Base-by-base conservation (phyloP, 2,113 vertebrate species). In the Macrotis lagotis region DNA sequence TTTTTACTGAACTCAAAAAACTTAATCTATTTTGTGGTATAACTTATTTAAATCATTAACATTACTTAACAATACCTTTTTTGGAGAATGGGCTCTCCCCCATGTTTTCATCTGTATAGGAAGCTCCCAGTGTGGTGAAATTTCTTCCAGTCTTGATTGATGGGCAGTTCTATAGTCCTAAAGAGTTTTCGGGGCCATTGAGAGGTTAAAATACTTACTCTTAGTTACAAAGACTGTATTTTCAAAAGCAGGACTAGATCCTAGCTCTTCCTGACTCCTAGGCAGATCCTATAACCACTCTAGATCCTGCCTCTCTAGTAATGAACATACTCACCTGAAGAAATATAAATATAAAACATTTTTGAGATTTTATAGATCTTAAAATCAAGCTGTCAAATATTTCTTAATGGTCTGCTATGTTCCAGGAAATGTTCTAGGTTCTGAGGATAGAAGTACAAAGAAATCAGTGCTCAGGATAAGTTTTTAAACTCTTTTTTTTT, bases 1-100 rank as follows among this genome's bases (percentile, higher is more conserved):
- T 90, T 97, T 95, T 90, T 93, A 93, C 96, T 97, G 92, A 96
- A 97, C 93, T 97, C 97, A 94, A 96, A 92, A 97, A 59, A 59
- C 94, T 92, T 96, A 96, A 96, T n/a, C 92, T 95, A 94, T 90
- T 92, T 95, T 88, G 31, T 92, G 59, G 12, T 3, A 94, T 94
- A 90, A 93, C 37, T 50, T 96, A 92, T 96, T 94, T 96, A 96
- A 95, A 66, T 66, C 31, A 37, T 6, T 66, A 96, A 47, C 94
- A 66, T 95, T 50, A 93, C 59, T 66, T 66, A 66, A 66, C 12
- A 66, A 66, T 16, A 66, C 12, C 14, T 31, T 66, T 66, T 66
- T 66, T 59, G 31, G 31, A 37, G 31, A 37, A 1, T 66, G 31
- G 28, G 59, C 37, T 66, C 55, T 37, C 0, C 59, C 31, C 55